Percentiles rank a stretch among this genome's conserved stretches.
These are phyloP conservation scores for Capitulum mitella DNA, from an alignment of 2,888 invertebrate genomes.

Conservation along the genomic window DNA sequence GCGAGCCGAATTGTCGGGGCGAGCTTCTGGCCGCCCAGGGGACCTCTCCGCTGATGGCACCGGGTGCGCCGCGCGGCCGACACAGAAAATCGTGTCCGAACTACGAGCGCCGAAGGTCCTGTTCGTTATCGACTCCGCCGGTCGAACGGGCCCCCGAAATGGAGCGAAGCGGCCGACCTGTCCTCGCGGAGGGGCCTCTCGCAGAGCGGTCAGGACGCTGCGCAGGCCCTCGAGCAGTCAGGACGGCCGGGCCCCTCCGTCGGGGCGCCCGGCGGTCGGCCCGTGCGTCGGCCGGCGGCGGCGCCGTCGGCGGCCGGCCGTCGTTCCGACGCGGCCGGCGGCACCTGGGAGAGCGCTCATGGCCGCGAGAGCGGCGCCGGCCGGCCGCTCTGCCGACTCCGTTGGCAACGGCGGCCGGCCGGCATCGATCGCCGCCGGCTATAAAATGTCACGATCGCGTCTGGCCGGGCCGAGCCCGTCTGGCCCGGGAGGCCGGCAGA, in stretches of 20 bases:
- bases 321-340: neutral
- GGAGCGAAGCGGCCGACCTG: no score
- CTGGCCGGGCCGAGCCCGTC: neutral
- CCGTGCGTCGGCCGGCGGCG: no score
- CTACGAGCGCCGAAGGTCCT: no score
- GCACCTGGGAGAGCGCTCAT: constrained; percentile 13
- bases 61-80: neutral
- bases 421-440: constrained; percentile 16
- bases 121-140: no score
- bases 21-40: neutral
- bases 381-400: neutral
- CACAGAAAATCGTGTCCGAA: no score
- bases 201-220: no score
- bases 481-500: no score
- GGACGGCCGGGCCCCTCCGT: no score
- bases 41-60: neutral
- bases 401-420: neutral
- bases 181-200: no score
- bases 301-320: neutral
- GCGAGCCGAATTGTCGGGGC: neutral
- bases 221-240: no score
- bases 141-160: no score
- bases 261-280: no score
- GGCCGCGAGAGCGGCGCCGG: neutral
- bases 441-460: constrained; percentile 11